Conservation (phyloP, 2,113 vertebrate genomes). For the Catharus bicknelli region DNA sequence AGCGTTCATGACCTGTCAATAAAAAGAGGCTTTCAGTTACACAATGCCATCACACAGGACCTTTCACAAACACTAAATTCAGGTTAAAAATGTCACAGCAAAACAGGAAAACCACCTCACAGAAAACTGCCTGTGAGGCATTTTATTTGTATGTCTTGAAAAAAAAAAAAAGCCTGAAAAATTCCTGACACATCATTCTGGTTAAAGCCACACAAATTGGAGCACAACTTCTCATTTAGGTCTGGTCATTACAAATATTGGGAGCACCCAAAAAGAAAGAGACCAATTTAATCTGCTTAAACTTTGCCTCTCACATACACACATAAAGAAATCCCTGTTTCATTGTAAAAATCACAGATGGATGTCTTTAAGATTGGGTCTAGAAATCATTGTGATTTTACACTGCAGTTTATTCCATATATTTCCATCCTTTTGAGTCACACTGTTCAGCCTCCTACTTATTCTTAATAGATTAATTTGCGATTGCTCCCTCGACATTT, state of each 20-base stretch:
- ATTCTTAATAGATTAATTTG: slow-evolving; percentile 67
- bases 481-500: slow-evolving; percentile 43
- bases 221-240: not conserved
- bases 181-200: not conserved
- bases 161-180: not conserved
- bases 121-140: not conserved
- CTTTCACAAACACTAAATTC: slow-evolving; percentile 42
- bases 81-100: slow-evolving; percentile 36
- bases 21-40: slow-evolving; percentile 32
- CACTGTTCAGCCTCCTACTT: slow-evolving; percentile 14
- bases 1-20: slow-evolving; percentile 12
- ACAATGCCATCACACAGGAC: slow-evolving; percentile 7
- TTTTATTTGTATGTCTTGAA: not conserved
- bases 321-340: not conserved
- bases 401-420: not conserved
- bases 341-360: not conserved
- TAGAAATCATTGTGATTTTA: not conserved
- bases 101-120: slow-evolving; percentile 7
- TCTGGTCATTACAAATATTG: not conserved
- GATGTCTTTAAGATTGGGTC: not conserved
- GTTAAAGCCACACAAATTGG: not conserved
- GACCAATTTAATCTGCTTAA: not conserved
- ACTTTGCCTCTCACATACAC: not conserved
- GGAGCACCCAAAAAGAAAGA: not conserved
- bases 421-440: slow-evolving; percentile 36